Conservation (phyloP, 2,113 vertebrate genomes). For the Nerophis ophidion region DNA sequence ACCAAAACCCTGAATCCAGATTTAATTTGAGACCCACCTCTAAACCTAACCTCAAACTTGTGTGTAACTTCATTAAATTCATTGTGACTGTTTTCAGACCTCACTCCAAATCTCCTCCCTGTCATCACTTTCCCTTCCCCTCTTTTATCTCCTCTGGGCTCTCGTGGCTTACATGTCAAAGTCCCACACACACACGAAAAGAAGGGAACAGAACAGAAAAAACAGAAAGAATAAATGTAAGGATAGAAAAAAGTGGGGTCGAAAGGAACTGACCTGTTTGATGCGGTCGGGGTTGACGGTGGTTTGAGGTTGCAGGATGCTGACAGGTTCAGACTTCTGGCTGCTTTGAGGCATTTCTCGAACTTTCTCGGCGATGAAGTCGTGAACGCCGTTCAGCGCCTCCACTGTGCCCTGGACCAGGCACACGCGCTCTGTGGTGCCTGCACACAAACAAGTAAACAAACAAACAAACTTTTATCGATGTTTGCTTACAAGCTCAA, state of each 20-base stretch:
- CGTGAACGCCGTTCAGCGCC: conserved; percentile 85
- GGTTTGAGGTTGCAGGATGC: conserved; percentile 89
- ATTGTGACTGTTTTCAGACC: conserved; percentile 15
- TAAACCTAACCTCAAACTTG: background rate
- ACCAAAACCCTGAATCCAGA: background rate
- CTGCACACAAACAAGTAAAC: conserved; percentile 56
- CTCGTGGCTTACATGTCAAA: background rate
- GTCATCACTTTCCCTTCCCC: background rate
- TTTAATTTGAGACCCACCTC: background rate
- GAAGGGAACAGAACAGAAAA: background rate
- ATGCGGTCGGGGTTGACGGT: conserved; percentile 90
- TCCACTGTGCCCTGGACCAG: conserved; percentile 90
- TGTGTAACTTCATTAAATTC: conserved; percentile 1
- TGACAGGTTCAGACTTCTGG: conserved; percentile 85
- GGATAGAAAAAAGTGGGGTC: background rate
- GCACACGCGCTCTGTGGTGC: conserved; percentile 89
- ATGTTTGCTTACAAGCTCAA: background rate
- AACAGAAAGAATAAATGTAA: no score
- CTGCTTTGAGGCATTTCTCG: conserved; percentile 89
- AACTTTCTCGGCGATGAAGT: conserved; percentile 91
- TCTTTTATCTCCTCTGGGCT: background rate
- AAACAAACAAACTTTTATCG: conserved; percentile 2
- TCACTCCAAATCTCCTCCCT: conserved; percentile 3
- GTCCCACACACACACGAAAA: background rate
- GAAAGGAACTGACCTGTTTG: conserved; percentile 77